Conservation (phyloP, 2,888 invertebrate species). For the Coecobrya sp. region DNA sequence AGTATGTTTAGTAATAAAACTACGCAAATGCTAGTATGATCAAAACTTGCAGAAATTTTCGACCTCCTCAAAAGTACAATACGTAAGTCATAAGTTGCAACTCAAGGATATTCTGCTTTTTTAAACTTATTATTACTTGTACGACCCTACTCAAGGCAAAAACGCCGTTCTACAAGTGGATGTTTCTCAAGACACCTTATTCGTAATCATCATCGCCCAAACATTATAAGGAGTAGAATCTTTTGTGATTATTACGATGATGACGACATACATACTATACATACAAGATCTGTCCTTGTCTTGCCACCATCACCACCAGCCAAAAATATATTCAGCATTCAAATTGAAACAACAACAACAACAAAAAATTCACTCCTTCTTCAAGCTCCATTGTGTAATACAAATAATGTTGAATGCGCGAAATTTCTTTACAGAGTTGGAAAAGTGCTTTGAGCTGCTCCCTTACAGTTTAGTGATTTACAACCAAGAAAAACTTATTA, state of each 20-base stretch:
- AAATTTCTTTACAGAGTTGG: background rate
- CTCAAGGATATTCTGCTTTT: slow-evolving; percentile 37
- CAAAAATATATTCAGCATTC: background rate
- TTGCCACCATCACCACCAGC: background rate
- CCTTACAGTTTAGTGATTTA: slow-evolving; percentile 57
- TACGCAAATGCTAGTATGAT: background rate
- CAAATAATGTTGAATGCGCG: background rate
- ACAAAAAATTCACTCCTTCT: background rate
- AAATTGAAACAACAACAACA: background rate
- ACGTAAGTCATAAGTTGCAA: background rate
- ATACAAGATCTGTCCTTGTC: slow-evolving; percentile 40
- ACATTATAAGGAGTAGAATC: background rate
- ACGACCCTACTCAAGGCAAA: slow-evolving; percentile 57
- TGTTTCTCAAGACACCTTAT: slow-evolving; percentile 15
- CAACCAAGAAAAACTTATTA: slow-evolving; percentile 52
- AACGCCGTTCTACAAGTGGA: background rate
- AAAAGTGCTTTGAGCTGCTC: slow-evolving; percentile 52
- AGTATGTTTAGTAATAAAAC: background rate
- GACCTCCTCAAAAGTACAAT: slow-evolving; percentile 1
- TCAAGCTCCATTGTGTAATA: background rate
- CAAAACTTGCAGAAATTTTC: background rate
- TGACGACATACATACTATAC: slow-evolving; percentile 7
- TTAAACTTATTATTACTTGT: slow-evolving; percentile 9
- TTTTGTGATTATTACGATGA: background rate
- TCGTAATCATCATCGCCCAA: background rate